Base-by-base conservation (phyloP, 2,888 invertebrate species). In the Pyralis farinalis region DNA sequence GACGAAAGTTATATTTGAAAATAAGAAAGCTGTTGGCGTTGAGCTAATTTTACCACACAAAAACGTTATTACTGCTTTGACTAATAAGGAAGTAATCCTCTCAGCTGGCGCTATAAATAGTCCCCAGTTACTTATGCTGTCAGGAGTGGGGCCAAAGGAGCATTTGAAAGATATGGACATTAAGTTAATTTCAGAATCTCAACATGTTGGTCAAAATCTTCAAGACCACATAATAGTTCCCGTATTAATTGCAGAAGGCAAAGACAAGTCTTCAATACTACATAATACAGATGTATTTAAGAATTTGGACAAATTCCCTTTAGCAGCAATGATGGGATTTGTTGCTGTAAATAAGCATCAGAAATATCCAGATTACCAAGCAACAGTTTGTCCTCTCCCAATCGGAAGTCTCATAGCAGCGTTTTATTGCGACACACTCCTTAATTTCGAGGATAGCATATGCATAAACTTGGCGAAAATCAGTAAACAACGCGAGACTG, bases 111-210 rank as follows among this genome's bases (percentile, higher is more conserved):
- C 71, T 8, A 48, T 79, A 1, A 75, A 65, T 28, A 69, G 63
- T 34, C 80, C 81, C 0, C 65, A 78, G 37, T 30, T 81, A 5
- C 45, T 81, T 5, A 78, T 81, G 77, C 42, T 76, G 4, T 81
- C 80, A 1, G 80, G 81, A 1, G 58, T 81, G 11, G 81, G 81
- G 6, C 71, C 74, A 1, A 59, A 53, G 32, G 43, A 63, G 0
- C 63, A 80, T 51, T 60, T 81, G 10, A 21, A 58, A 30, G 53
- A 69, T 43, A 47, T 65, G 20, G 49, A 51, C 7, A 71, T 78
- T 16, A 22, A 61, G 31, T 46, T 70, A 0, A 9, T 66, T 7
- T 22, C 64, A 1, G 44, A 78, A 49, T 65, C 58, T 1, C 66
- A 67, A 9, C 55, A 60, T 3, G 75, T 81, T 1, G 81, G 81